Evolutionary conservation across 2,888 invertebrate genomes (phyloP), one percentile per base, ranked within the genome.

Genomic region (Drosophila parthenogenetica): DNA sequence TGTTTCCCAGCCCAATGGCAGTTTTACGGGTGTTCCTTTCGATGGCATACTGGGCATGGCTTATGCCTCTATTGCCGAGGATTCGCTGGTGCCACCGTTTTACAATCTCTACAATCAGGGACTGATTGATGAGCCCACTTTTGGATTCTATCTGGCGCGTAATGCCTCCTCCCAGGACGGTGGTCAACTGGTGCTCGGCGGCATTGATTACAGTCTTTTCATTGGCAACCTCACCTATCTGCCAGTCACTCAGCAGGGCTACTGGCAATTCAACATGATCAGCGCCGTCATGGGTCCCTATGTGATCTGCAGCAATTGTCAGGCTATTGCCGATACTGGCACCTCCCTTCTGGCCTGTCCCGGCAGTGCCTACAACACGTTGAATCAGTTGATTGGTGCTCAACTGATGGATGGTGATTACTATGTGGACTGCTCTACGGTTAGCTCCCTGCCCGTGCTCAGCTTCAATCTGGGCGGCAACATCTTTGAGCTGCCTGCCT

Each of bases 31-130:
- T 55, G 98, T 98, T 71, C 98, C 98, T 93, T 99, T 99, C 93
- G 99, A 99, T 92, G 98, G 99, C 73, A 99, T 99, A 90, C 94
- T 99, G 73, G 99, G 99, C 77, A 95, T 99, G 95, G 98, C 94
- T 2, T 99, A 96, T 92, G 93, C 94, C 80, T 94, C 94, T 29
- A 98, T 99, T 90, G 94, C 98, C 0, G 97, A 97, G 70, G 97
- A 98, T 93, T 94, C 95, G 73, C 98, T 99, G 55, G 93, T 93
- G 40, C 98, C 99, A 0, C 96, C 98, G 53, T 98, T 99, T 93
- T 95, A 98, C 93, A 97, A 96, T 91, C 97, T 99, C 96, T 94
- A 97, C 65, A 92, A 94, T 14, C 98, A 99, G 93, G 93, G 94
- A 0, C 93, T 96, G 17, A 93, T 96, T 68, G 89, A 93, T 0